Conservation (phyloP, 1,140 invertebrate genomes). For the Aphelenchoides besseyi region DNA sequence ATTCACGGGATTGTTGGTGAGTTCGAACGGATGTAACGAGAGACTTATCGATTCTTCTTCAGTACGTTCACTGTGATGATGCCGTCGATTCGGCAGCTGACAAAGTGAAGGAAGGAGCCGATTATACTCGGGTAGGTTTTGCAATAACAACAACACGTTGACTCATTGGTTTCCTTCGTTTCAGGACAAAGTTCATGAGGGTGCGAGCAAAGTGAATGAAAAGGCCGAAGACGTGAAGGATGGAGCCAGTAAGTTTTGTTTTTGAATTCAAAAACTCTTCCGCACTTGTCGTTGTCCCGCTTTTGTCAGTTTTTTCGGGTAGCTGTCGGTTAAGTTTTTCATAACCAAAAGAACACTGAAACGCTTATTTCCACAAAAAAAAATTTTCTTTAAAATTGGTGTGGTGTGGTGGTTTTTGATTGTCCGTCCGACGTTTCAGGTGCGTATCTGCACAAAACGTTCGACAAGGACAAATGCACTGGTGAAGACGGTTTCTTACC, state of each 20-base stretch:
- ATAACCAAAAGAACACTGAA: neutral
- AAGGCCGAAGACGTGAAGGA: conserved; percentile 6
- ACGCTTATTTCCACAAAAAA: neutral
- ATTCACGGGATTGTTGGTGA: neutral
- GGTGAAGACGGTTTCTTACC: neutral
- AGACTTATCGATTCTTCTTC: no score
- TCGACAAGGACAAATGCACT: neutral
- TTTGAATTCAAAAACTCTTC: neutral
- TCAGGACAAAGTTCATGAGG: conserved; percentile 12
- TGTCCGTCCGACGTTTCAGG: neutral
- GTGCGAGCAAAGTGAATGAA: neutral
- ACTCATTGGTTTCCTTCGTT: neutral
- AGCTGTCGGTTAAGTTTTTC: neutral
- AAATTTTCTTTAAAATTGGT: neutral
- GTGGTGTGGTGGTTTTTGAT: conserved; percentile 1
- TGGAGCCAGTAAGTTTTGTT: neutral
- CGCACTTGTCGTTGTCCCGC: conserved; percentile 4
- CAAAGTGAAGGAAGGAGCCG: neutral
- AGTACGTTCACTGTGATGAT: neutral
- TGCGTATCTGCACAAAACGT: neutral
- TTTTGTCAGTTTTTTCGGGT: neutral
- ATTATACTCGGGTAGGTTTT: neutral
- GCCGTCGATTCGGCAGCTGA: neutral
- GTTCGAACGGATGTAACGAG: neutral
- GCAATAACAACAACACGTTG: neutral